Base-by-base conservation (phyloP, 2,113 vertebrate genomes). In the Dissostichus mawsoni region DNA sequence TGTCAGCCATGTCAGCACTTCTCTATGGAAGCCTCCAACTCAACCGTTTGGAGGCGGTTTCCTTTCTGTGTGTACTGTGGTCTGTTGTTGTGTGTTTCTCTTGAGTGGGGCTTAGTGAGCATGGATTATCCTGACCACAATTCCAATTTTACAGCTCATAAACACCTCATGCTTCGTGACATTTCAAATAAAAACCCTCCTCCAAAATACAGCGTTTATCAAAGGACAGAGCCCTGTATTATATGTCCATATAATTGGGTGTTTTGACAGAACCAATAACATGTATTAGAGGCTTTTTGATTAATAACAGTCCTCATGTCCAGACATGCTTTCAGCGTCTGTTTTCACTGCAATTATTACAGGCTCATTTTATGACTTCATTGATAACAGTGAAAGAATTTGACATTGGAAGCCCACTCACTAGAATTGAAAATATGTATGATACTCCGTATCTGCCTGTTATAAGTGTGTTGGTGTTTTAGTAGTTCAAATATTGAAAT, bases 281-380 rank as follows among this genome's bases (percentile, higher is more conserved):
- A 64, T 44, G 45, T 63, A 55, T 56, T 56, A 12, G 29, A 61
- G 62, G 12, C 8, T 36, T 17, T 78, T 50, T 33, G 62, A 83
- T 29, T 76, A 16, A 29, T 20, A 18, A 41, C 13, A 20, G 53
- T 41, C n/a, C 11, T 45, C 69, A 0, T 80, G 84, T 80, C 72
- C 4, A 20, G 76, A 71, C 81, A 51, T 16, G 84, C 59, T 13
- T 1, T 11, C 5, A 70, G 61, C 29, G 23, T 76, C 78, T 86
- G 71, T 65, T 65, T 77, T 82, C 36, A 67, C 59, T 29, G 36
- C 10, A 0, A 61, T 59, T 55, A 56, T 66, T 13, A 67, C 45
- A 29, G 47, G 36, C 45, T 66, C 14, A 16, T 68, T 58, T 57
- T 67, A 53, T 63, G 69, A 48, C 36, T 56, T 14, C 66, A 64